Conservation (phyloP, 2,888 invertebrate genomes). For the Latrodectus elegans region DNA sequence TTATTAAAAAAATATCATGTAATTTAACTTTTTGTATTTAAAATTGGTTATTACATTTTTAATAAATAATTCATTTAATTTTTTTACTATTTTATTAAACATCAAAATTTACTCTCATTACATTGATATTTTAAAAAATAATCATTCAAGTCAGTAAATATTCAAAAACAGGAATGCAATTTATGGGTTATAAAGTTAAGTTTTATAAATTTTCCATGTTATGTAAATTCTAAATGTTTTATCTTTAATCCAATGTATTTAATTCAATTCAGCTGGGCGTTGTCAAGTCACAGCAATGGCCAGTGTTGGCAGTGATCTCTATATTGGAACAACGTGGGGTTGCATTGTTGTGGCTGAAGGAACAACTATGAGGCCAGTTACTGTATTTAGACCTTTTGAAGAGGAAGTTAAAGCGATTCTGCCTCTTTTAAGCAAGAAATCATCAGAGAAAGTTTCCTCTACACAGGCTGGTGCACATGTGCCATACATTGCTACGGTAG, state of each 20-base stretch:
- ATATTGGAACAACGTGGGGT: constrained; percentile 96
- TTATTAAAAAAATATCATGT: too few species aligned
- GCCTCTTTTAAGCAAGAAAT: constrained; percentile 70
- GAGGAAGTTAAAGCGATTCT: constrained; percentile 81
- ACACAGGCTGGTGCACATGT: constrained; percentile 19
- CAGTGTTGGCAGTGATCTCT: constrained; percentile 82
- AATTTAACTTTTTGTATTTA: too few species aligned
- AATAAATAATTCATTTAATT: too few species aligned
- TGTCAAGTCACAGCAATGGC: constrained; percentile 83
- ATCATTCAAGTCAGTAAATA: too few species aligned
- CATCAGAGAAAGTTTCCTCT: constrained; percentile 14
- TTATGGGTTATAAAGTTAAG: too few species aligned
- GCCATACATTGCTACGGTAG: constrained; percentile 83
- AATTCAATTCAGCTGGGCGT: constrained; percentile 73
- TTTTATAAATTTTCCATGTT: too few species aligned
- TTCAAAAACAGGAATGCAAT: too few species aligned
- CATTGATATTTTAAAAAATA: too few species aligned
- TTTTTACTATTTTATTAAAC: too few species aligned
- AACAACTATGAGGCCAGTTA: constrained; percentile 86
- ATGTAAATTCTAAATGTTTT: too few species aligned
- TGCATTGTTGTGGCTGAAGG: constrained; percentile 92
- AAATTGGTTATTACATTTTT: too few species aligned
- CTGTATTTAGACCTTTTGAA: constrained; percentile 93
- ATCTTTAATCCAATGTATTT: not conserved
- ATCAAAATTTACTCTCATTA: too few species aligned